phyloP scores from a whole-genome alignment of 2,888 invertebrate genomes.

The Ochropacha duplaris region DNA sequence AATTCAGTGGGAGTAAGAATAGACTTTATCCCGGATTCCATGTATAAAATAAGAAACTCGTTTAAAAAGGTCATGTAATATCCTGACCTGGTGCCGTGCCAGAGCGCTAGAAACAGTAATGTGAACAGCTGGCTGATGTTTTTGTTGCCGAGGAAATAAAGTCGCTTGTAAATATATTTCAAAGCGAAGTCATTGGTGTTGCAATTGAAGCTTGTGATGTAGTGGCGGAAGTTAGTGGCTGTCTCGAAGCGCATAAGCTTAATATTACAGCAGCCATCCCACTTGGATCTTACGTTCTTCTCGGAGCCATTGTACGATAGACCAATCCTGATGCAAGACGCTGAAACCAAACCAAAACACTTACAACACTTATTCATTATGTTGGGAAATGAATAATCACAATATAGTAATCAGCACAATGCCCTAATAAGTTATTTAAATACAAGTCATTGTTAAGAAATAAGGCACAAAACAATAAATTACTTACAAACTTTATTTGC shows the following conservation, averaged over 20 bases:
- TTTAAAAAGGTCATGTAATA: slow-evolving; percentile 96
- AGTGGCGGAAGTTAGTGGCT: slow-evolving; percentile 92
- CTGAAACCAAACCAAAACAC: slow-evolving; percentile 51
- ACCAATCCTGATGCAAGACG: slow-evolving; percentile 85
- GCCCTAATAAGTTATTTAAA: background rate
- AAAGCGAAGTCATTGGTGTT: slow-evolving; percentile 98
- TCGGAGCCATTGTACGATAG: slow-evolving; percentile 91
- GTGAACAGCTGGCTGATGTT: slow-evolving; percentile 91
- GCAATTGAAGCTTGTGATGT: slow-evolving; percentile 96
- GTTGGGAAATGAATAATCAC: too few species aligned
- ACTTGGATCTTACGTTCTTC: slow-evolving; percentile 69
- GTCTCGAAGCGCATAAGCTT: slow-evolving; percentile 91
- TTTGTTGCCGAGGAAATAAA: slow-evolving; percentile 94
- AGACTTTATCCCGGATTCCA: slow-evolving; percentile 89
- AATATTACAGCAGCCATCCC: slow-evolving; percentile 97
- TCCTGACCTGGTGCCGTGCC: slow-evolving; percentile 98
- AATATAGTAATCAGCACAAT: background rate
- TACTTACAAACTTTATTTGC: background rate
- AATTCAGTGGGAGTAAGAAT: slow-evolving; percentile 78
- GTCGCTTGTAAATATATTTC: slow-evolving; percentile 96
- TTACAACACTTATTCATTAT: background rate
- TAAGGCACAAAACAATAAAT: slow-evolving; percentile 5
- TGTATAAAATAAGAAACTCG: slow-evolving; percentile 93
- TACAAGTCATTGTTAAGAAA: background rate
- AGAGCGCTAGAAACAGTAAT: slow-evolving; percentile 93